Conservation (phyloP, 1,140 invertebrate species). For the Mylabris phalerata region DNA sequence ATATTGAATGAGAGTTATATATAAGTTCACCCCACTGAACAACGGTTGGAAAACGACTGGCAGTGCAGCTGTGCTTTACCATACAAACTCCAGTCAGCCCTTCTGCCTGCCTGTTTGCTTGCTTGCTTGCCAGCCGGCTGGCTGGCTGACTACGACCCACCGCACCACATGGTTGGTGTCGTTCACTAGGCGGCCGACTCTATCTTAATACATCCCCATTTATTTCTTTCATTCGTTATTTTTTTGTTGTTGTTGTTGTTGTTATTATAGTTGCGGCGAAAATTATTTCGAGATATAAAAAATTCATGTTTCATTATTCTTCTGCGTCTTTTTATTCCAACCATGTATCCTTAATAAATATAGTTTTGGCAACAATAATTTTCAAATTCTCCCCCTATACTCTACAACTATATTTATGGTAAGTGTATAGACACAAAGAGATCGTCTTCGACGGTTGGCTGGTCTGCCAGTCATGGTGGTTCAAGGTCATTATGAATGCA, state of each 20-base stretch:
- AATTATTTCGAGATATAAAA: too few relatives aligned
- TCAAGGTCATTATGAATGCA: slow-evolving; percentile 28
- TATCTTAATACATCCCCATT: too few relatives aligned
- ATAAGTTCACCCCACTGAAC: slow-evolving; percentile 3
- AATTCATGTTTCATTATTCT: too few relatives aligned
- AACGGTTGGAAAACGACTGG: slow-evolving; percentile 10
- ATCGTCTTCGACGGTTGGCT: too few relatives aligned
- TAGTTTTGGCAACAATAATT: too few relatives aligned
- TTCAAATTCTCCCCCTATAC: too few relatives aligned
- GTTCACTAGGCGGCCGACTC: background rate
- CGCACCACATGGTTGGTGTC: slow-evolving; percentile 25
- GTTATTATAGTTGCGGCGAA: too few relatives aligned
- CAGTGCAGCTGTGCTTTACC: slow-evolving; percentile 5
- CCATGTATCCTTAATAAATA: too few relatives aligned
- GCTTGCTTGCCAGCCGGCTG: slow-evolving; percentile 1
- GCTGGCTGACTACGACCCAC: slow-evolving; percentile 18
- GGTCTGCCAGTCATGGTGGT: background rate
- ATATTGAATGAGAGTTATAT: background rate
- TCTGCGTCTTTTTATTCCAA: too few relatives aligned
- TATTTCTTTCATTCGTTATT: too few relatives aligned
- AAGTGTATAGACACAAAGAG: too few relatives aligned
- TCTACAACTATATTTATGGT: too few relatives aligned
- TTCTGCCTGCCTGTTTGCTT: slow-evolving; percentile 6
- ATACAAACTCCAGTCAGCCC: slow-evolving; percentile 1
- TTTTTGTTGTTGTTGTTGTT: background rate